Percentiles rank a stretch among this genome's conserved stretches.
Conservation (phyloP, 2,113 vertebrate species). For the Semnornis frantzii region DNA sequence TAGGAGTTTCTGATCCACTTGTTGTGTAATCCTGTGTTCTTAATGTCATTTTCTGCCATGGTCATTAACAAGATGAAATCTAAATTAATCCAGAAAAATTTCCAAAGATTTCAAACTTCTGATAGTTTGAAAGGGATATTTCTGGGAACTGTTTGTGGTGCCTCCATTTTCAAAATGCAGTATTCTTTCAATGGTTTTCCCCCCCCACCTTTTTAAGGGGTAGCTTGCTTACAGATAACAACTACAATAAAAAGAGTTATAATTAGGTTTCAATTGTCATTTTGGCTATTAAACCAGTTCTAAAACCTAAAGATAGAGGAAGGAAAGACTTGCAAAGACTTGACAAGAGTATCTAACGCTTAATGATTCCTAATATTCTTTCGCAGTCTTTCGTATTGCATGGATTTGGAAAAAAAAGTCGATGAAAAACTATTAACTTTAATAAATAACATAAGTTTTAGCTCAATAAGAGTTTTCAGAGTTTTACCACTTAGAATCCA, state of each 20-base stretch:
- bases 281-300: neutral
- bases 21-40: neutral
- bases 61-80: neutral
- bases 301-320: neutral
- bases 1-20: neutral
- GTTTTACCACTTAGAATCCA: neutral
- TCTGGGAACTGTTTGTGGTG: neutral
- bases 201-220: neutral
- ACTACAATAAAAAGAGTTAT: neutral
- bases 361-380: neutral
- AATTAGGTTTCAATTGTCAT: neutral
- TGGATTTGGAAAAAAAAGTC: neutral
- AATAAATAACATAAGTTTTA: neutral
- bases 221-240: neutral
- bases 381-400: neutral
- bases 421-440: neutral
- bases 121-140: neutral
- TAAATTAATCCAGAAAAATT: neutral
- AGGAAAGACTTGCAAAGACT: neutral
- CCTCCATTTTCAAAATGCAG: neutral
- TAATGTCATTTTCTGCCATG: neutral
- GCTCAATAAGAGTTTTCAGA: neutral
- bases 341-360: neutral
- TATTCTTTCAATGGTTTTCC: neutral
- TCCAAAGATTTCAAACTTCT: neutral